Evolutionary conservation across 2,888 invertebrate species (phyloP).

Genomic region (Hymenopus coronatus): DNA sequence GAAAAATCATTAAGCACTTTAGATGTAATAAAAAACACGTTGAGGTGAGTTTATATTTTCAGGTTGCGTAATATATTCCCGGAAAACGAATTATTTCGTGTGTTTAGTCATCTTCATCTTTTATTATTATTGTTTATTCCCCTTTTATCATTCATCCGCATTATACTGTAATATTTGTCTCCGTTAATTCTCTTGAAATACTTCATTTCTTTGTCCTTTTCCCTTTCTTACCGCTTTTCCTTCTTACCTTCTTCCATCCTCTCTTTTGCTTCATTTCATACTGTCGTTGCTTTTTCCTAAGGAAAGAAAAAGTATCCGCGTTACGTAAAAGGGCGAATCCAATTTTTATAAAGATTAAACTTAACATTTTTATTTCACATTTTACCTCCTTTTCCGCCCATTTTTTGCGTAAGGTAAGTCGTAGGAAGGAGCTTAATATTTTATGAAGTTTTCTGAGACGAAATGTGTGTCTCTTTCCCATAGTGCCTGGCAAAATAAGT

Average conservation of each 20-base stretch:
- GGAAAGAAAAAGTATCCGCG: not conserved
- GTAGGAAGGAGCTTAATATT: slow-evolving; percentile 15
- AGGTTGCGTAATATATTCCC: no score
- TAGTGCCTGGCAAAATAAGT: not conserved
- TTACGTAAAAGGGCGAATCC: slow-evolving; percentile 28
- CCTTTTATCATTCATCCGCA: not conserved
- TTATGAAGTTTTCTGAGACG: slow-evolving; percentile 6
- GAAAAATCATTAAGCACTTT: no score
- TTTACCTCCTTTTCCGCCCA: slow-evolving; percentile 19
- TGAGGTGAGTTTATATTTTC: no score
- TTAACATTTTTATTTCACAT: slow-evolving; percentile 29
- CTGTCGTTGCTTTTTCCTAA: not conserved
- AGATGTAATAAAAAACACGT: no score
- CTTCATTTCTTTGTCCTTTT: not conserved
- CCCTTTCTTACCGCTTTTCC: not conserved
- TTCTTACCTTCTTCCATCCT: not conserved
- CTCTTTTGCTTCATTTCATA: not conserved
- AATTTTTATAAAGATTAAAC: slow-evolving; percentile 35
- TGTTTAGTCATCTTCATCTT: no score
- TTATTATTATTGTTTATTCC: no score
- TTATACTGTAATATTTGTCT: not conserved
- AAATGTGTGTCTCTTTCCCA: not conserved
- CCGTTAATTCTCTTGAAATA: not conserved
- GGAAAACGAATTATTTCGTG: no score
- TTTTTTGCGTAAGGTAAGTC: slow-evolving; percentile 13